Base-by-base conservation (phyloP, 2,797 vertebrate species). In the Natrix natrix region DNA sequence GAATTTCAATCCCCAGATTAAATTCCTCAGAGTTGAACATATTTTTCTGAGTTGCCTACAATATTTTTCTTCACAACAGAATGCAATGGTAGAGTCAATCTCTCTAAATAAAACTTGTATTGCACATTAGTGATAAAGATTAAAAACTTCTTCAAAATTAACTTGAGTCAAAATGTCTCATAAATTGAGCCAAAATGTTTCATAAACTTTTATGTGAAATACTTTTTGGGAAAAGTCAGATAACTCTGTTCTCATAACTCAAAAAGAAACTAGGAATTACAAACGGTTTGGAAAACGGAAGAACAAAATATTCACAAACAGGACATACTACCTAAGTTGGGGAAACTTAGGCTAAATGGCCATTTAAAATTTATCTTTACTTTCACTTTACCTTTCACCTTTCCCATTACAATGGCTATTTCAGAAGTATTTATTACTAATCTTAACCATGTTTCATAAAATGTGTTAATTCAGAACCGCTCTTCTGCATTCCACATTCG, bases 341-440 rank as follows among this genome's bases (percentile, higher is more conserved):
- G 93, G 43, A 94, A 92, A 55, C 59, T 93, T 93, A 86, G 78
- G 57, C 57, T 43, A 87, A 89, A 48, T 48, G 74, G 74, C 37
- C 37, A 83, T 83, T 83, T 83, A 24, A 48, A 37, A 12, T 83
- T 74, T 74, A 74, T 74, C 7, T 74, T 74, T 74, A 74, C n/a
- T 74, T 74, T 74, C 69, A 74, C 69, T 74, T 74, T 37, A 74
- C 2, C 7, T 37, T 74, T 37, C 20, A 32, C 86, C 14, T 59
- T 52, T 2, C 90, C 28, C 28, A 69, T 54, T 88, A 89, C 26
- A 8, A 90, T 43, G 93, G 16, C 3, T 24, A 87, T 20, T 92
- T 60, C 91, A 63, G 14, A 1, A 63, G 66, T 93, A n/a, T 69
- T 86, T 78, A 61, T 83, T 66, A 8, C 7, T 56, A 86, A 24